Evolutionary conservation across 2,888 invertebrate genomes (phyloP).

Genomic region (Ectropis crepuscularia): DNA sequence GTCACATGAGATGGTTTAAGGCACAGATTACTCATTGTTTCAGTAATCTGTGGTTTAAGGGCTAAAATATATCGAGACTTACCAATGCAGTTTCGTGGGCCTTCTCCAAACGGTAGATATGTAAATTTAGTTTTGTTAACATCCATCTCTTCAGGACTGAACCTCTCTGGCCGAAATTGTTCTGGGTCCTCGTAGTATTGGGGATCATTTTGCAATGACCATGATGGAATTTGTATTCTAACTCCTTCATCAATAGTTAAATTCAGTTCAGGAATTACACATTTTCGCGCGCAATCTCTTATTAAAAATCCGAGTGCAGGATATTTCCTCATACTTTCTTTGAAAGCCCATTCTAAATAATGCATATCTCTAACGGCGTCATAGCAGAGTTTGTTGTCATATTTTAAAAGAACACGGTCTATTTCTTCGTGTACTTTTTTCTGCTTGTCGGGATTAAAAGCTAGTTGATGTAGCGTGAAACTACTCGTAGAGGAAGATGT

Average conservation of each 20-base stretch:
- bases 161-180: slow-evolving; percentile 63
- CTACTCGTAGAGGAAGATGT: slow-evolving; percentile 64
- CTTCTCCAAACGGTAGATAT: slow-evolving; percentile 63
- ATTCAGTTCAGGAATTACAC: slow-evolving; percentile 54
- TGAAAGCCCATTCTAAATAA: slow-evolving; percentile 59
- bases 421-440: slow-evolving; percentile 50
- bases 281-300: slow-evolving; percentile 52
- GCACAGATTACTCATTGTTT: too few relatives aligned
- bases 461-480: slow-evolving; percentile 63
- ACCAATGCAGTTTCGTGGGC: slow-evolving; percentile 64
- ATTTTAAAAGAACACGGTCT: slow-evolving; percentile 41
- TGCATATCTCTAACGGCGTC: slow-evolving; percentile 63
- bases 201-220: slow-evolving; percentile 62
- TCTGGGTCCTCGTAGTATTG: slow-evolving; percentile 59
- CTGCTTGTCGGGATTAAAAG: slow-evolving; percentile 56
- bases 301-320: slow-evolving; percentile 63
- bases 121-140: slow-evolving; percentile 48
- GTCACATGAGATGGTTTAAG: too few relatives aligned
- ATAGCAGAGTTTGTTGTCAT: slow-evolving; percentile 56
- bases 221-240: slow-evolving; percentile 54
- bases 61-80: slow-evolving; percentile 30
- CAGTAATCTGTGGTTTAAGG: too few relatives aligned
- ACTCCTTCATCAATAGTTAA: slow-evolving; percentile 60
- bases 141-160: slow-evolving; percentile 48
- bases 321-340: slow-evolving; percentile 65